These are phyloP conservation scores for Mus musculus DNA, from an alignment of 2,113 vertebrate genomes.

Conservation along the genomic window GRCm39 chr14:60881001-60881500, in stretches of 20 bases:
- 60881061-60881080: not conserved
- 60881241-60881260: not conserved
- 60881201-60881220: conserved; percentile 23
- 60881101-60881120: not conserved
- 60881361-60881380: too few relatives aligned
- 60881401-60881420: not conserved
- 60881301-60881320: not conserved
- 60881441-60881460: not conserved
- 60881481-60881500: not conserved
- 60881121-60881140: conserved; percentile 14
- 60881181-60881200: not conserved
- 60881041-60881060: not conserved
- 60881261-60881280: not conserved
- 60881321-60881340: not conserved
- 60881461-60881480: not conserved
- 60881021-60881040: not conserved
- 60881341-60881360: too few relatives aligned
- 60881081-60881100: not conserved
- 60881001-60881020: conserved; percentile 11
- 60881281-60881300: rapidly evolving
- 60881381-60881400: not conserved
- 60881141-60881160: conserved; percentile 53
- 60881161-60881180: conserved; percentile 17
- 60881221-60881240: not conserved
- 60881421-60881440: not conserved